Conservation (phyloP, 2,113 vertebrate genomes). For the Cyanocitta stelleri region DNA sequence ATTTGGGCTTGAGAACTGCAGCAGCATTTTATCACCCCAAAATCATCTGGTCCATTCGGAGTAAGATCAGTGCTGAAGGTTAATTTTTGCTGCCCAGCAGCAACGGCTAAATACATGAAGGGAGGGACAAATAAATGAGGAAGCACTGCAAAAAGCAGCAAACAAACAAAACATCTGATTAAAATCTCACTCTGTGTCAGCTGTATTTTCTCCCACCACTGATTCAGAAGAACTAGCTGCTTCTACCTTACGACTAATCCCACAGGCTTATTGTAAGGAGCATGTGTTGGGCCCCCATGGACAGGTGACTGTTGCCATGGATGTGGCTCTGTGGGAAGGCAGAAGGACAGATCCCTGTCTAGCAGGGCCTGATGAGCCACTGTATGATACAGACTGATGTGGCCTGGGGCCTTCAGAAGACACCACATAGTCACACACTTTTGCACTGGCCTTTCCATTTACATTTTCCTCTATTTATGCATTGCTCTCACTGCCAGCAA, state of each 20-base stretch:
- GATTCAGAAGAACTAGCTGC: not conserved
- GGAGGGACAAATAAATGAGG: not conserved
- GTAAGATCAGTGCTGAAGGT: not conserved
- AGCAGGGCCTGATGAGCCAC: not conserved
- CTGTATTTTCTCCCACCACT: not conserved
- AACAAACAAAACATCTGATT: not conserved
- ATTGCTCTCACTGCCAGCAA: not conserved
- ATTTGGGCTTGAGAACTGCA: not conserved
- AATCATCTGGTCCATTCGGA: not conserved
- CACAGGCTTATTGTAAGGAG: not conserved
- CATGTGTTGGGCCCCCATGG: not conserved
- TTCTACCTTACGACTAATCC: not conserved
- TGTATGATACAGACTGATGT: too few species aligned
- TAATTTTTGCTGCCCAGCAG: not conserved
- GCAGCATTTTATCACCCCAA: not conserved
- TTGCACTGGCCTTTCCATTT: not conserved
- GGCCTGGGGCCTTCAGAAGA: not conserved
- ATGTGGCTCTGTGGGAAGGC: not conserved
- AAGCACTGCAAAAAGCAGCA: not conserved
- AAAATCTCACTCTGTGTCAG: not conserved
- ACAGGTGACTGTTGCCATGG: too few species aligned
- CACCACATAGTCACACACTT: not conserved
- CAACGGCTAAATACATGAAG: not conserved
- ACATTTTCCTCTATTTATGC: not conserved
- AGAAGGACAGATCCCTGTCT: not conserved